Evolutionary conservation across 2,113 vertebrate species (phyloP).

Genomic region (Xiphophorus hellerii): DNA sequence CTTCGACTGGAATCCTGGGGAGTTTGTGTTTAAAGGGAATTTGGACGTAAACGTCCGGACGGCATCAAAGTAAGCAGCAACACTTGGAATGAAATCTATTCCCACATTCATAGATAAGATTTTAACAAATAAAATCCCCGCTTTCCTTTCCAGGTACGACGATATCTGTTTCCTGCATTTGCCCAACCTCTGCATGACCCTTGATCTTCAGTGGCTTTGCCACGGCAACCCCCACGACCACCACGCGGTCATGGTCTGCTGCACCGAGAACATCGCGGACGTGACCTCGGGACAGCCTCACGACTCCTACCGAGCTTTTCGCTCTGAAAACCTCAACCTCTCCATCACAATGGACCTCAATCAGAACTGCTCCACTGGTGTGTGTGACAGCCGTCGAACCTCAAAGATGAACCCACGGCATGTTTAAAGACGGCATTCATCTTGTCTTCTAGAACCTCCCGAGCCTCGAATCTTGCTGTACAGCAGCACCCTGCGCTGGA

Average conservation of each 20-base stretch:
- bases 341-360: slow-evolving; percentile 96
- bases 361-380: slow-evolving; percentile 77
- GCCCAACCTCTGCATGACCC: slow-evolving; percentile 93
- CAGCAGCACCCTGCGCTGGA: slow-evolving; percentile 98
- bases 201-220: slow-evolving; percentile 96
- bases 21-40: slow-evolving; percentile 94
- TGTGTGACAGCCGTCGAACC: not conserved
- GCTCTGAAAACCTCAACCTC: slow-evolving; percentile 95
- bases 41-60: slow-evolving; percentile 96
- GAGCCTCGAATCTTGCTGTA: slow-evolving; percentile 95
- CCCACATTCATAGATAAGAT: not conserved
- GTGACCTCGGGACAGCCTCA: slow-evolving; percentile 90
- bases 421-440: not conserved
- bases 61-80: slow-evolving; percentile 91
- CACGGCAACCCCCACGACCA: slow-evolving; percentile 97
- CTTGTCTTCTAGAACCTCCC: slow-evolving; percentile 77
- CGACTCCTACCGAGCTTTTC: slow-evolving; percentile 96
- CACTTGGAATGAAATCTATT: not conserved
- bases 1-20: slow-evolving; percentile 92
- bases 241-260: slow-evolving; percentile 89
- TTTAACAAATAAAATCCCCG: not conserved
- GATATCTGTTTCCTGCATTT: slow-evolving; percentile 97
- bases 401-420: not conserved
- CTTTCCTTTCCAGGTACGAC: slow-evolving; percentile 84
- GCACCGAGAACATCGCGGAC: slow-evolving; percentile 87